Percentiles rank a stretch among this genome's conserved stretches.
Evolutionary conservation across 2,113 vertebrate species (phyloP).

Genomic region (Cyprinodon brontotheroides): DNA sequence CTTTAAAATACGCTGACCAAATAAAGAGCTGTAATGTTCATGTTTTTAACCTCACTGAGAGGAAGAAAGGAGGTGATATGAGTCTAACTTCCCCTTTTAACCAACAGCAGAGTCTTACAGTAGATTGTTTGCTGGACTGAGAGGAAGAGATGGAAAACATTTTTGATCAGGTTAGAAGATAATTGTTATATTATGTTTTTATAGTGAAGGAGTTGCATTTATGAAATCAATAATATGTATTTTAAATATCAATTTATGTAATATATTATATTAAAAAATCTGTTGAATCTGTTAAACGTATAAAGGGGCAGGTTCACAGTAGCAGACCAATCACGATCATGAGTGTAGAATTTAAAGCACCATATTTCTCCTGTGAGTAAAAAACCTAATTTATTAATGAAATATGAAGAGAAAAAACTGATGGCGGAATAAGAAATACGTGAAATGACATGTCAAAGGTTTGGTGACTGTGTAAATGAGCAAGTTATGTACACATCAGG

Average conservation of each 20-base stretch:
- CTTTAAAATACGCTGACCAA: neutral
- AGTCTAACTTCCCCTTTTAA: neutral
- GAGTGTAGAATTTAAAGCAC: too few relatives aligned
- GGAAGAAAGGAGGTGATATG: neutral
- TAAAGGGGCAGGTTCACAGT: too few relatives aligned
- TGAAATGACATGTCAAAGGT: too few relatives aligned
- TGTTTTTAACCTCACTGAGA: neutral
- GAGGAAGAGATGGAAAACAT: neutral
- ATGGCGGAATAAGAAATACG: too few relatives aligned
- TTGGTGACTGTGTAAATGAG: too few relatives aligned
- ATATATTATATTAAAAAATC: neutral
- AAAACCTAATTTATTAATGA: too few relatives aligned
- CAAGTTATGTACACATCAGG: too few relatives aligned
- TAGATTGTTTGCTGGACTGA: neutral
- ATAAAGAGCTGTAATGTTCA: neutral
- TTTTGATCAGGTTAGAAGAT: neutral
- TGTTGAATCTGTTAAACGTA: too few relatives aligned
- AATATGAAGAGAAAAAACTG: too few relatives aligned
- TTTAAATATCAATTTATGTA: neutral
- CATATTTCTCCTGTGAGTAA: too few relatives aligned
- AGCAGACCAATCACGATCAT: too few relatives aligned
- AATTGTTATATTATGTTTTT: neutral
- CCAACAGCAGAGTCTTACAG: neutral
- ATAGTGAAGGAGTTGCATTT: neutral
- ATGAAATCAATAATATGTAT: neutral